Conservation (phyloP, 2,888 invertebrate species). For the Cosmopolites sordidus region DNA sequence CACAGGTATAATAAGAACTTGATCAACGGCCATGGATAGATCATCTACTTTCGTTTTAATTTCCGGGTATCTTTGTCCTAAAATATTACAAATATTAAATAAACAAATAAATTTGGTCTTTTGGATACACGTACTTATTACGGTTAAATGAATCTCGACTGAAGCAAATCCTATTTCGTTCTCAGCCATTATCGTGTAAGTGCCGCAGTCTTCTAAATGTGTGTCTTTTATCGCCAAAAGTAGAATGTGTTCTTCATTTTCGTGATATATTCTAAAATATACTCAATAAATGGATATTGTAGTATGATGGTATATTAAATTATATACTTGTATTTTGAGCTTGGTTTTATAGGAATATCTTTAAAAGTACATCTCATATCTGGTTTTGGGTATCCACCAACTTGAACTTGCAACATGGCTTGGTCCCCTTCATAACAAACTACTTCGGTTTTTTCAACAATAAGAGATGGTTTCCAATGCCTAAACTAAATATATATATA, state of each 20-base stretch:
- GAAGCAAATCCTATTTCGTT: slow-evolving; percentile 27
- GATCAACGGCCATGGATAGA: slow-evolving; percentile 18
- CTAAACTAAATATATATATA: slow-evolving; percentile 21
- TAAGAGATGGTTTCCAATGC: slow-evolving; percentile 27
- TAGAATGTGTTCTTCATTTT: slow-evolving; percentile 24
- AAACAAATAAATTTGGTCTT: not conserved
- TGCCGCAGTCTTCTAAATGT: slow-evolving; percentile 20
- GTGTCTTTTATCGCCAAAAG: slow-evolving; percentile 25
- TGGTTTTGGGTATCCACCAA: slow-evolving; percentile 25
- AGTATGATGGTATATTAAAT: not conserved
- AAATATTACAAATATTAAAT: not conserved
- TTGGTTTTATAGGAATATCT: slow-evolving; percentile 25
- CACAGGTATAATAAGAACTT: slow-evolving; percentile 19
- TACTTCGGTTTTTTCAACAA: slow-evolving; percentile 23
- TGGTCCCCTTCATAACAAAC: slow-evolving; percentile 24
- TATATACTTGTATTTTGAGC: slow-evolving; percentile 26
- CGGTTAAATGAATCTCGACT: slow-evolving; percentile 21
- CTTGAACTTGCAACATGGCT: slow-evolving; percentile 27
- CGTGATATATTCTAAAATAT: slow-evolving; percentile 24
- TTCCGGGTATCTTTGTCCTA: slow-evolving; percentile 25
- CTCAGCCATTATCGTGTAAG: slow-evolving; percentile 26
- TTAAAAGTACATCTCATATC: slow-evolving; percentile 26
- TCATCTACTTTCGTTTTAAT: slow-evolving; percentile 26
- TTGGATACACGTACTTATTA: slow-evolving; percentile 15
- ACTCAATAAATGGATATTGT: not conserved